Percentiles rank a stretch among this genome's conserved stretches.
These are phyloP conservation scores for Serranus cabrilla DNA, from an alignment of 2,797 vertebrate species.

Conservation along the genomic window DNA sequence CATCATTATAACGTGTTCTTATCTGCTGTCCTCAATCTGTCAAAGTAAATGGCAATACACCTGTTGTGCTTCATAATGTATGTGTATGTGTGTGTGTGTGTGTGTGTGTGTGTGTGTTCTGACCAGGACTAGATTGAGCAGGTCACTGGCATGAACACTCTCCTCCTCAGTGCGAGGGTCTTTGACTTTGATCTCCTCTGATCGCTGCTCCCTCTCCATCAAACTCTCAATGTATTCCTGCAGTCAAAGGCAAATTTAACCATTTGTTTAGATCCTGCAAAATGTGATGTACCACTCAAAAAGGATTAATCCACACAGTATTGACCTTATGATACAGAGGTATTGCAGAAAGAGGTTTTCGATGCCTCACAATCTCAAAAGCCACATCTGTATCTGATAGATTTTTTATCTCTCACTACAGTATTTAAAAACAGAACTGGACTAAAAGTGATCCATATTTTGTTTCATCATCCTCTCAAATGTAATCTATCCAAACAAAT, in stretches of 20 bases:
- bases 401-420: too few species aligned
- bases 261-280: neutral
- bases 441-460: too few species aligned
- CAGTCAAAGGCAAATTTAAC: slow-evolving; percentile 33
- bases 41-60: neutral
- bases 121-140: slow-evolving; percentile 87
- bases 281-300: neutral
- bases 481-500: neutral
- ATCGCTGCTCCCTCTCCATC: slow-evolving; percentile 84
- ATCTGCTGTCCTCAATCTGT: neutral
- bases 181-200: slow-evolving; percentile 86
- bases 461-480: neutral
- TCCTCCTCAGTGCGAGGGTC: slow-evolving; percentile 88
- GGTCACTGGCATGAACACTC: slow-evolving; percentile 78
- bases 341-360: neutral
- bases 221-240: slow-evolving; percentile 90
- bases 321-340: neutral
- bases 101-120: slow-evolving; percentile 38
- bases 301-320: too few species aligned
- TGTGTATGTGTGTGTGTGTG: slow-evolving; percentile 15
- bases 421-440: slow-evolving; percentile 2
- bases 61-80: neutral
- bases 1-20: neutral
- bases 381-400: too few species aligned
- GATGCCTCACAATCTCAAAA: neutral